These are phyloP conservation scores for Halcyon leucocephala DNA, from an alignment of 2,797 vertebrate genomes.

Conservation along the genomic window DNA sequence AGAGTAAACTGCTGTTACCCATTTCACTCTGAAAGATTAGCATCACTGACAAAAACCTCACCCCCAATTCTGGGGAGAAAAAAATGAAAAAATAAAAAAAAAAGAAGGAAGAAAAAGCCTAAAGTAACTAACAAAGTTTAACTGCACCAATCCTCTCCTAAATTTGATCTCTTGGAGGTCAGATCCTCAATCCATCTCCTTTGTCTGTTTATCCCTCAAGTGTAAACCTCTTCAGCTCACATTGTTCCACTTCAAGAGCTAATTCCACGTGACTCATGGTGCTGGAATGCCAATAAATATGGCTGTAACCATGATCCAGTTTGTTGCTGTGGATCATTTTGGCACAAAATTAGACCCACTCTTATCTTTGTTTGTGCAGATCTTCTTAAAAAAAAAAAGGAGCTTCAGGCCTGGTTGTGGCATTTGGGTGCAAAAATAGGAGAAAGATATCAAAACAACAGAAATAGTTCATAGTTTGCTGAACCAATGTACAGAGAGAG, in stretches of 20 bases:
- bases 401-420: background rate
- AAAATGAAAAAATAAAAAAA: background rate
- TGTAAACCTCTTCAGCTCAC: conserved; percentile 48
- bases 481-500: background rate
- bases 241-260: background rate
- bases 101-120: background rate
- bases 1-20: background rate
- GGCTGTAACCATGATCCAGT: conserved; percentile 6
- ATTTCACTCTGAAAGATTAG: background rate
- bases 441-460: background rate
- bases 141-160: background rate
- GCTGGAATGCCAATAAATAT: conserved; percentile 67
- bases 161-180: background rate
- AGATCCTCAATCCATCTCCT: background rate
- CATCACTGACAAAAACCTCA: background rate
- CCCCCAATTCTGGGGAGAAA: background rate
- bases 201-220: conserved; percentile 43
- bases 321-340: conserved; percentile 17
- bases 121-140: background rate
- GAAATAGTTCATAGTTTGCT: background rate
- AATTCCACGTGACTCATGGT: conserved; percentile 44
- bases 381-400: background rate
- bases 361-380: conserved; percentile 10
- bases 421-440: background rate
- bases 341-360: conserved; percentile 3